Conservation (phyloP, 1,140 invertebrate genomes). For the Lepidurus packardi region DNA sequence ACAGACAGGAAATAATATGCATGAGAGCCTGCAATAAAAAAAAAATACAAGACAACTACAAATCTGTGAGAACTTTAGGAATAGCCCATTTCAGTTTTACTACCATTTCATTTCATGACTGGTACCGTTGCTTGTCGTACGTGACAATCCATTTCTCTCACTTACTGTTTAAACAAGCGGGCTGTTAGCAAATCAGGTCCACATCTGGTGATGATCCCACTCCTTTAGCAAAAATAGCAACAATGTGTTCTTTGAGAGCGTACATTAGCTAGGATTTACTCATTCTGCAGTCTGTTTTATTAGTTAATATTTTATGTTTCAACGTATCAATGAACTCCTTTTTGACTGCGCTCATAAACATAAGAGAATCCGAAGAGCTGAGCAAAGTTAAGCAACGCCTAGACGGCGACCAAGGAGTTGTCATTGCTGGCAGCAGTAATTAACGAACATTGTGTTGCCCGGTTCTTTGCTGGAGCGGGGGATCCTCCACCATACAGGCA, state of each 20-base stretch:
- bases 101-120: neutral
- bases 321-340: neutral
- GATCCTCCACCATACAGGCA: neutral
- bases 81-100: too few relatives aligned
- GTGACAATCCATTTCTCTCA: neutral
- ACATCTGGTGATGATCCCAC: neutral
- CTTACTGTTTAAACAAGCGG: too few relatives aligned
- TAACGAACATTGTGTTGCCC: neutral
- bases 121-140: slow-evolving; percentile 7
- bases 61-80: too few relatives aligned
- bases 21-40: too few relatives aligned
- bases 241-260: neutral
- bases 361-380: neutral
- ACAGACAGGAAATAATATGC: too few relatives aligned
- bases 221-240: neutral
- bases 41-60: too few relatives aligned
- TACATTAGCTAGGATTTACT: neutral
- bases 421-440: neutral
- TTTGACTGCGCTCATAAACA: neutral
- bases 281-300: neutral
- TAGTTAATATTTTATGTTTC: neutral
- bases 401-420: slow-evolving; percentile 16
- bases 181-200: neutral
- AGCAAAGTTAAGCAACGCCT: neutral
- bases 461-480: slow-evolving; percentile 2